Evolutionary conservation across 2,888 invertebrate genomes (phyloP), one percentile per base, ranked within the genome.

Genomic region (Ariolimax columbianus): DNA sequence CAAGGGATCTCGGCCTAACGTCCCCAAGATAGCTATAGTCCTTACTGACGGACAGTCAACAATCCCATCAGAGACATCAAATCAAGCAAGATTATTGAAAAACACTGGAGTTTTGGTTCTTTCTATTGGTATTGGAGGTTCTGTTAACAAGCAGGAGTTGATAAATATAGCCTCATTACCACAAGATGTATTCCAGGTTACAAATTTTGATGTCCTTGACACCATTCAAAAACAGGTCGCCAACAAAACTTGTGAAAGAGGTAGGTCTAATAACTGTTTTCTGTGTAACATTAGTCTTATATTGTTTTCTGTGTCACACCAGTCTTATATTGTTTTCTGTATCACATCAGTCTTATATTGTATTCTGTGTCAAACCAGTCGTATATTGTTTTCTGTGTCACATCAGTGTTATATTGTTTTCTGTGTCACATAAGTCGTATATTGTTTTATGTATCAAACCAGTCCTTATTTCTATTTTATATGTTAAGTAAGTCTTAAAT

Each of bases 41-140:
- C 47, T 82, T 11, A 82, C 82, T 19, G 82, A 82, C 55, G 82
- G 82, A 40, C 36, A 51, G 51, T 82, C 82, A n/a, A 51, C 75
- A 1, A 75, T 6, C 1, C 51, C 51, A 26, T 33, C 51, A 51
- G 75, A 30, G 0, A 75, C 75, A 17, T 17, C 23, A 4, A 75
- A 14, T 33, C 51, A 75, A n/a, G 75, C 75, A 4, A 47, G 51
- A 33, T 75, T 75, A 75, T 33, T 75, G 19, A 75, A 75, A 51
- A 75, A 75, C 33, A 33, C 75, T 33, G 75, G 75, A 4, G 51
- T 51, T 1, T 36, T 75, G 33, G 51, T 75, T 7, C 30, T 75
- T 17, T 75, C 75, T 23, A 75, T 75, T 51, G 75, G 75, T 23
- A 78, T 66, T 14, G 78, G 59, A n/a, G 38, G 14, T 38, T 40